Conservation (phyloP, 2,888 invertebrate species). For the Sarcophaga rosellei region DNA sequence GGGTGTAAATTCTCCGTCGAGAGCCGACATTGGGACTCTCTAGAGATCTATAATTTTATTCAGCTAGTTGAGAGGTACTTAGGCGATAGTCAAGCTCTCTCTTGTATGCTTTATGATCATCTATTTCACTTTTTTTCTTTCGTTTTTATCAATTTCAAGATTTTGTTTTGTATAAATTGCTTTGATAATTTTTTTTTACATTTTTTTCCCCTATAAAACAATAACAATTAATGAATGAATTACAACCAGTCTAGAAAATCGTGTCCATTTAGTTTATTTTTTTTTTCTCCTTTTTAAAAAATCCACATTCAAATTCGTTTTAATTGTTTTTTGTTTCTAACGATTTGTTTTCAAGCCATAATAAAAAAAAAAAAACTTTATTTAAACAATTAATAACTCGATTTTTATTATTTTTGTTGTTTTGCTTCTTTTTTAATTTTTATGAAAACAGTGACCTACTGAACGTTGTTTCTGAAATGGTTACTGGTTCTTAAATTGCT, state of each 20-base stretch:
- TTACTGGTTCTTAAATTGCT: slow-evolving; percentile 37
- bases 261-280: not conserved
- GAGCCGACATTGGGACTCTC: too few species aligned
- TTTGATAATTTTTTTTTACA: too few species aligned
- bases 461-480: slow-evolving; percentile 22
- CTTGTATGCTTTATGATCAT: too few species aligned
- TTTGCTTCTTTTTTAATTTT: too few species aligned
- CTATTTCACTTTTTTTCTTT: too few species aligned
- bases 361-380: not conserved
- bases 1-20: too few species aligned
- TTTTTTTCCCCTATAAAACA: not conserved
- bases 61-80: too few species aligned
- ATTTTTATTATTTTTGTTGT: not conserved
- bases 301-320: not conserved
- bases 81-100: too few species aligned
- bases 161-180: too few species aligned
- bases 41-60: too few species aligned
- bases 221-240: not conserved
- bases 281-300: not conserved
- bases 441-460: slow-evolving; percentile 39
- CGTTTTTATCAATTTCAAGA: too few species aligned
- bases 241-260: not conserved
- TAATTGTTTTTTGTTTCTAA: not conserved
- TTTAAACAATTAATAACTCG: not conserved
- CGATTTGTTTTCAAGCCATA: not conserved